phyloP scores from a whole-genome alignment of 2,888 invertebrate genomes.

The Dione juno region DNA sequence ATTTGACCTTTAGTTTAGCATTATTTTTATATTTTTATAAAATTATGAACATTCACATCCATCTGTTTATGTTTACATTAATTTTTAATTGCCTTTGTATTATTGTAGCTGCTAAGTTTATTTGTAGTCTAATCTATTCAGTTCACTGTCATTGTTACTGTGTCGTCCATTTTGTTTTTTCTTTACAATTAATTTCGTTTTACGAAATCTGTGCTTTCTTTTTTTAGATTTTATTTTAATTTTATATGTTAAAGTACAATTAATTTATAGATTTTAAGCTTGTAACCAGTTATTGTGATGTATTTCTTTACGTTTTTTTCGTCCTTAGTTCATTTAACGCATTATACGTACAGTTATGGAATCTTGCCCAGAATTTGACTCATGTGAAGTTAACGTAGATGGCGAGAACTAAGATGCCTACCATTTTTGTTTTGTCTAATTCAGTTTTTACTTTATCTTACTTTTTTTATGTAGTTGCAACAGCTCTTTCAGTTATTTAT shows the following conservation, averaged over 20 bases:
- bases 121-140: constrained; percentile 42
- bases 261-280: constrained; percentile 40
- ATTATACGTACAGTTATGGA: constrained; percentile 32
- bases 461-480: constrained; percentile 12
- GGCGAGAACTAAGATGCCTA: constrained; percentile 33
- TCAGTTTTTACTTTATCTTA: constrained; percentile 15
- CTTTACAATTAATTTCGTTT: constrained; percentile 18
- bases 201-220: constrained; percentile 24
- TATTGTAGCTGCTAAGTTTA: constrained; percentile 23
- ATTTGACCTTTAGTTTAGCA: no score
- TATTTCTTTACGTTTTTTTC: constrained; percentile 41
- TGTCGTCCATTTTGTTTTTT: constrained; percentile 24
- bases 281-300: constrained; percentile 35
- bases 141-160: constrained; percentile 24
- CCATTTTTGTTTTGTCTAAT: constrained; percentile 25
- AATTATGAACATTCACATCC: constrained; percentile 2
- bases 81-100: constrained; percentile 26
- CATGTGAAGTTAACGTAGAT: constrained; percentile 13
- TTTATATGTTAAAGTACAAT: constrained; percentile 45
- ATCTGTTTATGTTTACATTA: constrained; percentile 6
- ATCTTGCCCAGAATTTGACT: constrained; percentile 33
- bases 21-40: neutral
- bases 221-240: constrained; percentile 26
- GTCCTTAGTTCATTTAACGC: constrained; percentile 34
- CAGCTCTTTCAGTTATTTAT: constrained; percentile 13